These are phyloP conservation scores for Candoia aspera DNA, from an alignment of 2,113 vertebrate species.

Conservation along the genomic window DNA sequence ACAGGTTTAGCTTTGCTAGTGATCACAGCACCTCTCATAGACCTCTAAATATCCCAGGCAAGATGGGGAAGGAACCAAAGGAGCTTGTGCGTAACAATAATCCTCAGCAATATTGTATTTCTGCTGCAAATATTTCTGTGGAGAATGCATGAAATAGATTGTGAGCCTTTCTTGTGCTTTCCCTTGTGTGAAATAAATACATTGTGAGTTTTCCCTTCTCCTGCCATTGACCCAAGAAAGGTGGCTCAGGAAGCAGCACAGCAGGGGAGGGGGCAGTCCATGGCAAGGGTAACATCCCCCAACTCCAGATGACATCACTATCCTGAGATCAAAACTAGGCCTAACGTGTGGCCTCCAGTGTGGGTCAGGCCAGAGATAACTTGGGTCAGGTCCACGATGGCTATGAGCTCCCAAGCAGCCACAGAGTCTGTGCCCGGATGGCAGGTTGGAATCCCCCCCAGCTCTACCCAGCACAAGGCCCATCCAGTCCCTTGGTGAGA, in stretches of 20 bases:
- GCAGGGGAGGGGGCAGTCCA: neutral
- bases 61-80: too few relatives aligned
- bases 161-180: neutral
- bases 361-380: neutral
- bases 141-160: neutral
- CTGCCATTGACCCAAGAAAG: neutral
- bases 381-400: neutral
- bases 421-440: neutral
- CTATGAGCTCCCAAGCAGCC: neutral
- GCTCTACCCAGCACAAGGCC: too few relatives aligned
- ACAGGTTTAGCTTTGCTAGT: neutral
- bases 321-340: neutral
- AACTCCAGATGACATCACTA: neutral
- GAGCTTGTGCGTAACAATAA: neutral
- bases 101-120: neutral
- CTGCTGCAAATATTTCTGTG: neutral
- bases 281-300: neutral
- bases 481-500: neutral
- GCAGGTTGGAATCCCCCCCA: neutral
- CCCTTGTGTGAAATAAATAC: neutral
- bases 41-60: neutral
- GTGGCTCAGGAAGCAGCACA: neutral
- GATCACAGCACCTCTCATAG: neutral
- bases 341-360: neutral
- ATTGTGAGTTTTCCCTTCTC: neutral